These are phyloP conservation scores for Temnopleurus reevesii DNA, from an alignment of 53 echinoderm and acorn worm species.

Conservation along the genomic window DNA sequence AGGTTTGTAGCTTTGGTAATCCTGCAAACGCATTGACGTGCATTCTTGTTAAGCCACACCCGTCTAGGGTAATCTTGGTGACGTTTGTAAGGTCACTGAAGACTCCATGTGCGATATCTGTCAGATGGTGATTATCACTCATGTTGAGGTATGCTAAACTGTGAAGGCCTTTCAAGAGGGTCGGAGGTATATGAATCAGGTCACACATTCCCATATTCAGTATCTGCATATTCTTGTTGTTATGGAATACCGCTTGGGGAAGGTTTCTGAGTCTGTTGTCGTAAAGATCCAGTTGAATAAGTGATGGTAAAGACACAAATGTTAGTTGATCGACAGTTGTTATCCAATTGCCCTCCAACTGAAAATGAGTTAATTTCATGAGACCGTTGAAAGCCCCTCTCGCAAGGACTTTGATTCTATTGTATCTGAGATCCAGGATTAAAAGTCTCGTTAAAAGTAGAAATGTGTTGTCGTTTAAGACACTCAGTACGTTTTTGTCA, in stretches of 20 bases:
- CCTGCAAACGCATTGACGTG: constrained; percentile 57
- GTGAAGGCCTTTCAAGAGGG: constrained; percentile 50
- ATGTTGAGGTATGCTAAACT: constrained; percentile 56
- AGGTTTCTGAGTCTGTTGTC: constrained; percentile 56
- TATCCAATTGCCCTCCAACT: constrained; percentile 58
- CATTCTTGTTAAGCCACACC: constrained; percentile 56
- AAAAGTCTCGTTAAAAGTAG: constrained; percentile 47
- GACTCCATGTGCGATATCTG: constrained; percentile 48
- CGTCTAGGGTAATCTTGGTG: constrained; percentile 47
- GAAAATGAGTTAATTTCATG: constrained; percentile 30
- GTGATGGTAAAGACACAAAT: constrained; percentile 29
- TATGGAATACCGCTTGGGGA: constrained; percentile 50
- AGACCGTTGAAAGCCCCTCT: constrained; percentile 58
- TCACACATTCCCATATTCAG: constrained; percentile 64
- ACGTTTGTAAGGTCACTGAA: constrained; percentile 60
- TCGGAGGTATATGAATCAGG: constrained; percentile 31
- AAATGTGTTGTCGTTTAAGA: constrained; percentile 63
- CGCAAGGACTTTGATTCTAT: constrained; percentile 63
- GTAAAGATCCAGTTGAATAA: constrained; percentile 52
- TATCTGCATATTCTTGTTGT: constrained; percentile 24
- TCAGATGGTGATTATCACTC: constrained; percentile 64
- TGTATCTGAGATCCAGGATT: constrained; percentile 67
- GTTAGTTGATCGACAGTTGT: constrained; percentile 46
- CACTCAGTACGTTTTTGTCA: constrained; percentile 61
- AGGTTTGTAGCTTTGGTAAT: constrained; percentile 33